Evolutionary conservation across 2,888 invertebrate genomes (phyloP), one percentile per base, ranked within the genome.

Genomic region (Pollenia angustigena): DNA sequence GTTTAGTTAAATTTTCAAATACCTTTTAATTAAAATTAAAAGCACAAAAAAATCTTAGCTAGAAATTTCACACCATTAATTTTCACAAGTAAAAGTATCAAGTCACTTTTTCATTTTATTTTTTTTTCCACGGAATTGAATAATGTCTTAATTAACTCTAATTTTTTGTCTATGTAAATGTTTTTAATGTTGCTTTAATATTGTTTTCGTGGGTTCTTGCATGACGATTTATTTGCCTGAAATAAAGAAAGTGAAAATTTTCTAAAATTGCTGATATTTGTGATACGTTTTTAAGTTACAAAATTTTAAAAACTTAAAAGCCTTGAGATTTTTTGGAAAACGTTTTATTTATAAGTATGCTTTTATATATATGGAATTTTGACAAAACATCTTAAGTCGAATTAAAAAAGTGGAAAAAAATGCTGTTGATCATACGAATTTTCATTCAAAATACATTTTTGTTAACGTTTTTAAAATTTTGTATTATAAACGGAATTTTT

Each of bases 21-120:
- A 71, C 75, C 71, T 71, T 85, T 85, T 81, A 81, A 85, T 75
- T 85, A 76, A 81, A 72, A 71, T 56, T 18, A 71, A 58, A 72
- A 60, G 46, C 46, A 40, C 40, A 16, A 16, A 32, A 23, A n/a
- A 69, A 56, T 18, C 8, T 32, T 54, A 10, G n/a, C 11, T 46
- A 64, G 54, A 62, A 60, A 69, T 60, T 74, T 60, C 18, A 75
- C 54, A 60, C 68, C 16, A 69, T 75, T 23, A 42, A 52, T 62
- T 52, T 16, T n/a, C 42, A 16, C 3, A 56, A n/a, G 18, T 8
- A 32, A 85, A 85, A 50, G 60, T 69, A 48, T 60, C 64, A 72
- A 18, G 44, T 32, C 48, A 18, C 23, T 56, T 68, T 42, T 60
- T 48, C 40, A 40, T 44, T 42, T 50, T 62, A 4, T 42, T n/a